A percentile compares a stretch with the other conserved stretches of the same genome.
Evolutionary conservation across 2,797 vertebrate species (phyloP).

Genomic region (Falco peregrinus): DNA sequence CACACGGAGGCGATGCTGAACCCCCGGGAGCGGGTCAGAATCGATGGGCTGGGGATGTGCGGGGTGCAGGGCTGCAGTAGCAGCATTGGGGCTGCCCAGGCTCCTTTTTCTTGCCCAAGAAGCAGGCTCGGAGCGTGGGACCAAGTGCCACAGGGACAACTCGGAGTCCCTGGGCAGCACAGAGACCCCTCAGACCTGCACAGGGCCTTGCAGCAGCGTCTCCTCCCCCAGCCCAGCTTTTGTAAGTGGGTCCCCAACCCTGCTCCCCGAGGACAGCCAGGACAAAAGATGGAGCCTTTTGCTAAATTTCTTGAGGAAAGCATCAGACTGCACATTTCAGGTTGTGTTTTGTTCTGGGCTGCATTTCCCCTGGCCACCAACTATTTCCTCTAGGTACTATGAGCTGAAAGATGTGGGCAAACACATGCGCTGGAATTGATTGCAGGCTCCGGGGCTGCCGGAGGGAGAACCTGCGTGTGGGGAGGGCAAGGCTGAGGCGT

Average conservation of each 20-base stretch:
- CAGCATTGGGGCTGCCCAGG: fast-evolving
- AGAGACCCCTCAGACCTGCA: no score
- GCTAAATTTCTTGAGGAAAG: not conserved
- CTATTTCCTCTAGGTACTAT: not conserved
- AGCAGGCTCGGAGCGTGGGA: fast-evolving
- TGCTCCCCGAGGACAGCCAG: fast-evolving
- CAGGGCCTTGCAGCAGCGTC: not conserved
- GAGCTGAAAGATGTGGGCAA: fast-evolving
- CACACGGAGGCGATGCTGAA: fast-evolving
- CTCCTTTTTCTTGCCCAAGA: not conserved
- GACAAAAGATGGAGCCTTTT: not conserved
- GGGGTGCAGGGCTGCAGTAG: fast-evolving
- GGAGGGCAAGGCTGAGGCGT: not conserved
- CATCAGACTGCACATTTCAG: not conserved
- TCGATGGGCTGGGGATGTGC: not conserved
- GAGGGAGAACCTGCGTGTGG: not conserved
- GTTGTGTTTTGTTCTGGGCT: not conserved
- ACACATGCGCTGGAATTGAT: no score
- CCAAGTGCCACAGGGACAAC: fast-evolving
- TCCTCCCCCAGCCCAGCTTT: not conserved
- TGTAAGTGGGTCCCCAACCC: not conserved
- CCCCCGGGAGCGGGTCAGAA: fast-evolving
- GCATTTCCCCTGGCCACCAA: fast-evolving
- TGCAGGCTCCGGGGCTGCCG: not conserved
- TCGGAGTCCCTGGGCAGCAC: no score